Evolutionary conservation across 2,888 invertebrate species (phyloP).

Genomic region (Xestobium rufovillosum): DNA sequence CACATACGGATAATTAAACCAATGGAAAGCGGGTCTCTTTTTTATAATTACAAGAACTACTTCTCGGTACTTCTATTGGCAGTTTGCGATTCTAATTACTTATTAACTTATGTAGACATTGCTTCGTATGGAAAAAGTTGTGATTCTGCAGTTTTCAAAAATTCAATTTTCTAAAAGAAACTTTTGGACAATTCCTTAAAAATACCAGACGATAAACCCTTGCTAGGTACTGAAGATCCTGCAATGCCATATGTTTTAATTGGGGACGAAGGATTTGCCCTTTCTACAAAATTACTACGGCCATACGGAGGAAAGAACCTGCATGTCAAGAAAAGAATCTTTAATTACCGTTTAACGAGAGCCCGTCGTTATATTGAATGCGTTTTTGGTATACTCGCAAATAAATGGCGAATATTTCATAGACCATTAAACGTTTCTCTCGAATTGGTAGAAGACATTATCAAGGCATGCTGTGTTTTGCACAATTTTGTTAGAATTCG

Average conservation of each 20-base stretch:
- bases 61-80: constrained; percentile 30
- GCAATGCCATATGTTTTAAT: constrained; percentile 21
- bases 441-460: too few species aligned
- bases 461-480: too few species aligned
- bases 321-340: constrained; percentile 24
- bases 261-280: constrained; percentile 28
- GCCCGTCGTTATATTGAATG: constrained; percentile 30
- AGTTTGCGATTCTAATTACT: constrained; percentile 27
- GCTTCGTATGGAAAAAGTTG: constrained; percentile 27
- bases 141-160: constrained; percentile 15
- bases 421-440: too few species aligned
- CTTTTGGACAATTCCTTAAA: constrained; percentile 23
- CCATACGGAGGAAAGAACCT: constrained; percentile 27
- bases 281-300: constrained; percentile 24
- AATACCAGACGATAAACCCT: constrained; percentile 25
- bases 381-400: constrained; percentile 33
- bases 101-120: constrained; percentile 27
- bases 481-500: too few species aligned
- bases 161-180: constrained; percentile 24
- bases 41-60: constrained; percentile 27
- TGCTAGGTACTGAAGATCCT: not conserved
- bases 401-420: constrained; percentile 32
- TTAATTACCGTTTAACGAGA: constrained; percentile 27
- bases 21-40: constrained; percentile 27
- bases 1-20: constrained; percentile 26